phyloP scores from a whole-genome alignment of 2,113 vertebrate genomes.

The Lota lota region DNA sequence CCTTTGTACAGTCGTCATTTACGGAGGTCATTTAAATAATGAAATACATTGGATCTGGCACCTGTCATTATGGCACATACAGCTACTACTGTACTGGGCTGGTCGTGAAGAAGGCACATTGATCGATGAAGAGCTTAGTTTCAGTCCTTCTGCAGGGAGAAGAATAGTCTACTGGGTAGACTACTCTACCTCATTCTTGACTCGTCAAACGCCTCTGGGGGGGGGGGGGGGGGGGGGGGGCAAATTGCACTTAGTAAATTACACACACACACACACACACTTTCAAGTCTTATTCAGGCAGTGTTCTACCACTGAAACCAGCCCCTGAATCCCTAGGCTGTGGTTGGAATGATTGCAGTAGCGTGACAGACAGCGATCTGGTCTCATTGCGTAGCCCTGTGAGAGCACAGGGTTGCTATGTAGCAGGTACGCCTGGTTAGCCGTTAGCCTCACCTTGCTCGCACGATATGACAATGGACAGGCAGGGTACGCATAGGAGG shows the following conservation, averaged over 20 bases:
- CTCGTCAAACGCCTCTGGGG: constrained; percentile 19
- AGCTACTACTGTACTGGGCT: not conserved
- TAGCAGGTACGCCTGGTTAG: no score
- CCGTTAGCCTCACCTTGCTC: no score
- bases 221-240: constrained; percentile 8
- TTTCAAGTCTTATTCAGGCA: constrained; percentile 53
- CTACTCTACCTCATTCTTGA: constrained; percentile 28
- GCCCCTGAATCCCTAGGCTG: constrained; percentile 16
- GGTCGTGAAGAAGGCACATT: constrained; percentile 34
- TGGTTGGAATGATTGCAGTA: constrained; percentile 24
- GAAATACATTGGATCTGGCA: constrained; percentile 37
- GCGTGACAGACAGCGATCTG: constrained; percentile 19
- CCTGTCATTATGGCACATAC: constrained; percentile 43
- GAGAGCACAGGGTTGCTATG: no score
- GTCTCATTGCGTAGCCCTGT: not conserved
- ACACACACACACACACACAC: constrained; percentile 31
- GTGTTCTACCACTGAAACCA: constrained; percentile 12
- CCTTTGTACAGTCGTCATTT: not conserved
- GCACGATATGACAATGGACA: no score
- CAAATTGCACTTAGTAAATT: constrained; percentile 32
- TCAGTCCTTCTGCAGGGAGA: constrained; percentile 24
- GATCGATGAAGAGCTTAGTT: constrained; percentile 13
- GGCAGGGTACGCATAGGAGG: constrained; percentile 18
- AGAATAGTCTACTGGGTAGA: constrained; percentile 16
- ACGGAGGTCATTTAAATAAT: not conserved